A percentile compares a stretch with the other conserved stretches of the same genome.
Conservation (phyloP, 2,797 vertebrate genomes). For the Hypotaenidia okinawae region DNA sequence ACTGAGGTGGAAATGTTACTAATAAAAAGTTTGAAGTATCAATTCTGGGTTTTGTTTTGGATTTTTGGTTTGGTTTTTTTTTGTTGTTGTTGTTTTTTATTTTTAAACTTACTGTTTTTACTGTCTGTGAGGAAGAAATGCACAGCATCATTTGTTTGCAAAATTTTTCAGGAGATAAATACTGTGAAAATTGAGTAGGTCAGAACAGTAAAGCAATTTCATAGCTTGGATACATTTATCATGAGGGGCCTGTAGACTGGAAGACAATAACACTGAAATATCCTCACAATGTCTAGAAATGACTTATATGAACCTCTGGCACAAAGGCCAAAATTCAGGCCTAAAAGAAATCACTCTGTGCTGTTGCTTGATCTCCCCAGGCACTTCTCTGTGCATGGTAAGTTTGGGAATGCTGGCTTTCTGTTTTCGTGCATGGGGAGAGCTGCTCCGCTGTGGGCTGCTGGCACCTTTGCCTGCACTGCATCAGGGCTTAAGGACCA, state of each 20-base stretch:
- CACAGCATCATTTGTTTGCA: neutral
- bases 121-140: neutral
- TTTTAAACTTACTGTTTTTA: neutral
- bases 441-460: neutral
- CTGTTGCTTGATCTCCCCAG: neutral
- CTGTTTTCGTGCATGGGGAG: neutral
- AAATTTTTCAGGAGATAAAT: neutral
- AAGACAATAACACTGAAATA: neutral
- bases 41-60: neutral
- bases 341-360: neutral
- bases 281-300: neutral
- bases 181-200: neutral
- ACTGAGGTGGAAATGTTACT: neutral
- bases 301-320: neutral
- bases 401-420: neutral
- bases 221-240: neutral
- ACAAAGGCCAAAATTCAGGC: neutral
- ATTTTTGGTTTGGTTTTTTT: no score
- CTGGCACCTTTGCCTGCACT: rapidly evolving
- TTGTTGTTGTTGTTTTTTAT: no score
- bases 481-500: neutral
- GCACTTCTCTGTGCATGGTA: neutral
- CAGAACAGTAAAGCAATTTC: neutral
- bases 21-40: neutral
- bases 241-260: neutral